These are phyloP conservation scores for Microplitis manilae DNA, from an alignment of 2,888 invertebrate species.

Conservation along the genomic window DNA sequence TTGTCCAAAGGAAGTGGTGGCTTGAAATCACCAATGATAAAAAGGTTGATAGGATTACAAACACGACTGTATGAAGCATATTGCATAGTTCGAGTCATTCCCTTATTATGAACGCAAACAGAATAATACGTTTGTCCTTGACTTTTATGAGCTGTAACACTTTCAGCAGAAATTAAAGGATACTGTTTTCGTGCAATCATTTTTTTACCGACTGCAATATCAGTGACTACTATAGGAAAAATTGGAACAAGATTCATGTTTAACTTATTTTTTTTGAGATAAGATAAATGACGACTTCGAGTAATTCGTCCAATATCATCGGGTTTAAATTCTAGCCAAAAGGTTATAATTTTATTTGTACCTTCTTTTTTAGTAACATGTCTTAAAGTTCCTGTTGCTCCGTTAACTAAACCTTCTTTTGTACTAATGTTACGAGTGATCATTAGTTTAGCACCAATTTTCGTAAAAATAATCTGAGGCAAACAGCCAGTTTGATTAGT, in stretches of 20 bases:
- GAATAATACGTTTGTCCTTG: slow-evolving; percentile 26
- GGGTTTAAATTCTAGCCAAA: slow-evolving; percentile 18
- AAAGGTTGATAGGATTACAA: neutral
- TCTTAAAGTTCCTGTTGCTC: slow-evolving; percentile 7
- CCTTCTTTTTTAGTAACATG: neutral
- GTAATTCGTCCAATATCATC: neutral
- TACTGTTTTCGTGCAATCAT: neutral
- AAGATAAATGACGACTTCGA: neutral
- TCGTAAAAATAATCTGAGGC: neutral
- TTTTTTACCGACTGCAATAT: slow-evolving; percentile 12
- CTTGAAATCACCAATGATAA: slow-evolving; percentile 19
- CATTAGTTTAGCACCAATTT: slow-evolving; percentile 29
- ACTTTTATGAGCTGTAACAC: slow-evolving; percentile 19
- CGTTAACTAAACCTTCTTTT: slow-evolving; percentile 26
- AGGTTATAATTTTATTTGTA: neutral
- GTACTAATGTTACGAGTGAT: slow-evolving; percentile 15
- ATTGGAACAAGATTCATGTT: slow-evolving; percentile 14
- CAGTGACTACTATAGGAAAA: slow-evolving; percentile 22
- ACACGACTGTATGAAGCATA: neutral
- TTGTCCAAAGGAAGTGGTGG: slow-evolving; percentile 14
- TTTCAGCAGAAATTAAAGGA: neutral
- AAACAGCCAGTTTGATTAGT: slow-evolving; percentile 11
- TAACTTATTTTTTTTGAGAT: neutral
- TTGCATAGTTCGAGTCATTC: neutral
- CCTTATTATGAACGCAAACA: neutral